Evolutionary conservation across 53 echinoderm and acorn worm species (phyloP).

Genomic region (Luidia sarsii): DNA sequence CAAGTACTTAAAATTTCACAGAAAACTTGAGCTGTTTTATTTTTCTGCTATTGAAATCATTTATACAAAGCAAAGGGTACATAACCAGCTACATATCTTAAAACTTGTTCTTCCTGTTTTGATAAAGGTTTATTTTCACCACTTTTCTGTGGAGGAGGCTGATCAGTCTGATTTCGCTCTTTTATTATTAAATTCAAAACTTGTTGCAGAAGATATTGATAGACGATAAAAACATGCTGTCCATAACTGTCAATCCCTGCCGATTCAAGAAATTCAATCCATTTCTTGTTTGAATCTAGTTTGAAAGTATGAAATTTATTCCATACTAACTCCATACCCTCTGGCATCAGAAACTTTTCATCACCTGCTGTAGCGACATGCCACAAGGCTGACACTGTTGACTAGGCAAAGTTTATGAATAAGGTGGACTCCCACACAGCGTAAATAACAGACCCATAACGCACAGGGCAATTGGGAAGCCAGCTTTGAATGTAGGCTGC

Average conservation of each 20-base stretch:
- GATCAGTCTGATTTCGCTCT: too few relatives aligned
- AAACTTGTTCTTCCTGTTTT: slow-evolving; percentile 22
- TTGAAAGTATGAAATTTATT: neutral
- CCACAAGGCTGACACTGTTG: slow-evolving; percentile 1
- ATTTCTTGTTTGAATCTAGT: neutral
- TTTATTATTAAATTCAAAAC: too few relatives aligned
- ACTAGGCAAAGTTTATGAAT: neutral
- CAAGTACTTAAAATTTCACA: neutral
- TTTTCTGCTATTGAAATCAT: neutral
- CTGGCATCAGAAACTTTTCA: slow-evolving; percentile 13
- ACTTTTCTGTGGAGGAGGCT: too few relatives aligned
- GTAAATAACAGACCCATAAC: neutral
- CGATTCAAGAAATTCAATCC: slow-evolving; percentile 15
- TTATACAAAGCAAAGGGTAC: too few relatives aligned
- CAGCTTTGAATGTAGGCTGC: neutral
- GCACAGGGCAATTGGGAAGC: slow-evolving; percentile 3
- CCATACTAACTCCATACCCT: neutral
- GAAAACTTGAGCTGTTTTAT: neutral
- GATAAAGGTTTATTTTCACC: too few relatives aligned
- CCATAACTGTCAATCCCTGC: too few relatives aligned
- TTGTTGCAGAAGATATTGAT: too few relatives aligned
- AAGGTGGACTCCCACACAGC: neutral
- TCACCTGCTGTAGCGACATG: slow-evolving; percentile 4
- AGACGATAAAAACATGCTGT: too few relatives aligned
- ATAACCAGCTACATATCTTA: too few relatives aligned